Base-by-base conservation (phyloP, 2,113 vertebrate species). In the Platysteira castanea region DNA sequence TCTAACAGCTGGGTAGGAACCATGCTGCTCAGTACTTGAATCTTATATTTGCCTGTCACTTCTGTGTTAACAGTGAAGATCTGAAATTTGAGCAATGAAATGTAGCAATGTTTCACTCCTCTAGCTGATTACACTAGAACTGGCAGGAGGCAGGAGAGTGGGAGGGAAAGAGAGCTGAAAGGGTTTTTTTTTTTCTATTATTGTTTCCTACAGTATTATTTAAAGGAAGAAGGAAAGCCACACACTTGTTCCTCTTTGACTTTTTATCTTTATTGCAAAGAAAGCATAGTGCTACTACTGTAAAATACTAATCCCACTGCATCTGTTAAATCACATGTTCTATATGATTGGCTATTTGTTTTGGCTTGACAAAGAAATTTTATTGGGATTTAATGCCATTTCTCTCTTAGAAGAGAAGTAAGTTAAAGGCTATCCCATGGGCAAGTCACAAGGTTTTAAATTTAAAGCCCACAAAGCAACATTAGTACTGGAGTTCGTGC, bases 131-230 rank as follows among this genome's bases (percentile, higher is more conserved):
- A 84, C 88, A 79, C 71, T 94, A 67, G 86, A 95, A 77, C 70
- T 96, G 95, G 94, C 96, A 95, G 84, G 95, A 97, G 94, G 87
- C 84, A 94, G 11, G 57, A 94, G 93, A 91, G 96, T 95, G 96
- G 94, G 96, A 96, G 96, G 94, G 88, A 85, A 92, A 87, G 73
- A 94, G 54, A 37, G 90, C 90, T 89, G 87, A 92, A 94, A 91
- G 83, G 30, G 1, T 1, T 20, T 3, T 10, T 82, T 91, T 93
- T 82, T 91, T 93, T 91, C 73, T 59, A 8, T 70, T 87, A 64
- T 75, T 92, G 95, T 95, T 95, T 88, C 46, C 77, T 78, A 19
- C 53, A 78, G 3, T 92, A 53, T 90, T 49, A 79, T 82, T 98
- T 94, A 95, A 64, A 42, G 77, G 70, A 93, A 90, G 42, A 73